phyloP scores from a whole-genome alignment of 2,113 vertebrate species.

The Phocoena sinus region DNA sequence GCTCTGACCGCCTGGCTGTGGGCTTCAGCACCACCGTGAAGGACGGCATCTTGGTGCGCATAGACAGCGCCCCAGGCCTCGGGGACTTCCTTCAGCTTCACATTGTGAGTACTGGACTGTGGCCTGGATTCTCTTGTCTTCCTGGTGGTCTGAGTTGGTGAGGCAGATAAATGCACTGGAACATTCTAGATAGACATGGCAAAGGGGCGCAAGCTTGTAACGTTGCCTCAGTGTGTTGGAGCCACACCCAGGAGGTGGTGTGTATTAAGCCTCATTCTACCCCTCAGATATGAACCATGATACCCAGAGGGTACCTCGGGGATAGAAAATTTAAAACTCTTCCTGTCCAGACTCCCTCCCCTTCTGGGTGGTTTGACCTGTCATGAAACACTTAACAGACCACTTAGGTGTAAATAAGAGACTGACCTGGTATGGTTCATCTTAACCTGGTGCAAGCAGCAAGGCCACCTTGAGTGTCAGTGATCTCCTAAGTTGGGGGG shows the following conservation, averaged over 20 bases:
- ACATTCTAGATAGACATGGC: neutral
- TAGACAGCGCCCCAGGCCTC: conserved; percentile 95
- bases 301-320: neutral
- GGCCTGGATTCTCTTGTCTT: neutral
- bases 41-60: conserved; percentile 95
- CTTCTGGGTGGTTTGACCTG: neutral
- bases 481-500: neutral
- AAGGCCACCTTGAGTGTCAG: neutral
- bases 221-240: neutral
- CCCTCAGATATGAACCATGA: neutral
- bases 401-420: neutral
- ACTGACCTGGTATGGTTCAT: neutral
- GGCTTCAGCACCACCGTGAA: conserved; percentile 89
- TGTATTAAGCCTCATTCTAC: neutral
- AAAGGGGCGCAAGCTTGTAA: neutral
- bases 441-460: neutral
- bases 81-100: conserved; percentile 98
- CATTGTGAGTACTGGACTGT: conserved; percentile 87
- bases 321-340: neutral
- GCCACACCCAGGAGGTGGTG: fast-evolving
- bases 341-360: neutral
- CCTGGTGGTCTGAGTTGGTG: neutral
- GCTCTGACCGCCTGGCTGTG: conserved; percentile 93
- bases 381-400: neutral
- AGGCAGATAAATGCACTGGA: neutral